Evolutionary conservation across 2,888 invertebrate species (phyloP).

Genomic region (Hypomecis atomaria): DNA sequence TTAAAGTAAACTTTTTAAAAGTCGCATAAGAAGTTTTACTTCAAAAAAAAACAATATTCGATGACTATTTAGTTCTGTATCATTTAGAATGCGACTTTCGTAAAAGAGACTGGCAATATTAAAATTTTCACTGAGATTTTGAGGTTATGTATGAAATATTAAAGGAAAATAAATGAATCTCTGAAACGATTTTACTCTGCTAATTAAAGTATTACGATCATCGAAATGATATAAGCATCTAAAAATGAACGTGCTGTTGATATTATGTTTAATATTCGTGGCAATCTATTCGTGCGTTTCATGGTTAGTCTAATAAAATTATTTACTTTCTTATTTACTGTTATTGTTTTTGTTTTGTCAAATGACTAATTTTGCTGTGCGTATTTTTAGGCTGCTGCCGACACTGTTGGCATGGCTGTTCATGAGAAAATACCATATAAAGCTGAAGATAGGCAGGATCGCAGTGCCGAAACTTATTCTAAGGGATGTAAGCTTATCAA

Average conservation of each 20-base stretch:
- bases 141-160: constrained; percentile 19
- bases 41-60: too few species aligned
- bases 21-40: too few species aligned
- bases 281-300: constrained; percentile 86
- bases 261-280: constrained; percentile 68
- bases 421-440: constrained; percentile 91
- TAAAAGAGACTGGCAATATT: background rate
- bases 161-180: constrained; percentile 2
- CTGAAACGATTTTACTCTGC: constrained; percentile 36
- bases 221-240: constrained; percentile 52
- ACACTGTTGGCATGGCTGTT: constrained; percentile 91
- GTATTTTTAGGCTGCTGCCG: constrained; percentile 89
- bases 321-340: constrained; percentile 52
- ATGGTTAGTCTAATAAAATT: constrained; percentile 74
- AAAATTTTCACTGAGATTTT: background rate
- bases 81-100: too few species aligned
- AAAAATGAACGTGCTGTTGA: constrained; percentile 71
- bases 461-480: constrained; percentile 91
- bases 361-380: constrained; percentile 50
- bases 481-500: constrained; percentile 91
- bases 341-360: constrained; percentile 64
- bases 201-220: constrained; percentile 39
- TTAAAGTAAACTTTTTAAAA: too few species aligned
- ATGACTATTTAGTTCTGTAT: too few species aligned
- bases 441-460: constrained; percentile 92